These are phyloP conservation scores for Leptogaster cylindrica DNA, from an alignment of 2,888 invertebrate species.

Conservation along the genomic window DNA sequence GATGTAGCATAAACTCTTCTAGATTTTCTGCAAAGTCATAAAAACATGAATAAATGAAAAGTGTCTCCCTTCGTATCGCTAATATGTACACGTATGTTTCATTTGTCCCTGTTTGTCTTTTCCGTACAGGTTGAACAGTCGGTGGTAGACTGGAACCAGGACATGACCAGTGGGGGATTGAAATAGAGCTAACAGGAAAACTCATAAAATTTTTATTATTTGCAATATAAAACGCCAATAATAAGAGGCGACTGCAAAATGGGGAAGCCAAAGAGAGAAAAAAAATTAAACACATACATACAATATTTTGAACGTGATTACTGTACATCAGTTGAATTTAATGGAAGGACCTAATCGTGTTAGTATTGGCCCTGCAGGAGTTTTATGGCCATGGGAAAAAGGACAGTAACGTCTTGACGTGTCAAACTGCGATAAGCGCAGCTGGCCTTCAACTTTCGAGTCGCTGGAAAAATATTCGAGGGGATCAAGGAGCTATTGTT, in stretches of 20 bases:
- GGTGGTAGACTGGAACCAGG: neutral
- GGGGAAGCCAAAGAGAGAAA: neutral
- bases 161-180: neutral
- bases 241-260: neutral
- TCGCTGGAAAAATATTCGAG: neutral
- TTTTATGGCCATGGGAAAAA: slow-evolving; percentile 7
- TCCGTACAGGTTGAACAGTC: neutral
- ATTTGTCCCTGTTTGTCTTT: slow-evolving; percentile 1
- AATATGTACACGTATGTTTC: neutral
- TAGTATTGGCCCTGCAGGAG: neutral
- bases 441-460: neutral
- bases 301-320: slow-evolving; percentile 16
- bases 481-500: neutral
- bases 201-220: slow-evolving; percentile 19
- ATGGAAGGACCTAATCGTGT: slow-evolving; percentile 22
- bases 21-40: slow-evolving; percentile 27
- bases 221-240: neutral
- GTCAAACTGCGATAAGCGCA: slow-evolving; percentile 1
- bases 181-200: slow-evolving; percentile 2
- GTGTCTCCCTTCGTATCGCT: slow-evolving; percentile 6
- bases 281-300: too few relatives aligned
- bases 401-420: neutral
- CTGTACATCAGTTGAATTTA: slow-evolving; percentile 15
- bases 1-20: slow-evolving; percentile 12
- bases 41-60: slow-evolving; percentile 20